phyloP scores from a whole-genome alignment of 2,113 vertebrate genomes.

The Pachyramphus minor region DNA sequence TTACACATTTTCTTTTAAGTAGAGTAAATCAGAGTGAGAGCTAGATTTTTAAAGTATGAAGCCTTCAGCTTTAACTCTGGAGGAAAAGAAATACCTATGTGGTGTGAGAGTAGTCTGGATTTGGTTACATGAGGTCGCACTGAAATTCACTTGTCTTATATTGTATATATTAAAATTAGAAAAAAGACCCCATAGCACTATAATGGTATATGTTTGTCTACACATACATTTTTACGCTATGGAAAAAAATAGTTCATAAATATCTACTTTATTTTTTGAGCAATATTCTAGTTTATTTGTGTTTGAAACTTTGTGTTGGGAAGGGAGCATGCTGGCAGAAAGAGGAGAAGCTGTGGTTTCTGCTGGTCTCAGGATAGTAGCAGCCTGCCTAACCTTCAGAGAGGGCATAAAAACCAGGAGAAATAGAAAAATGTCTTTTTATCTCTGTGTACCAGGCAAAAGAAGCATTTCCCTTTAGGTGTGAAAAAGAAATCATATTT shows the following conservation, averaged over 20 bases:
- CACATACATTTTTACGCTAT: not conserved
- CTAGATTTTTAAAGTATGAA: not conserved
- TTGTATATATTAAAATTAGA: not conserved
- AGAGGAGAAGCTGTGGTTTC: not conserved
- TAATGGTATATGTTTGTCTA: not conserved
- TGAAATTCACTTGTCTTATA: not conserved
- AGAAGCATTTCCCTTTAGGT: not conserved
- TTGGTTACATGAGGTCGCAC: not conserved
- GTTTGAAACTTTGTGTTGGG: not conserved
- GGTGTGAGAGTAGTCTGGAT: not conserved
- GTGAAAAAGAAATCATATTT: not conserved
- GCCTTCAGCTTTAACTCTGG: not conserved
- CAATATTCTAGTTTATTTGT: not conserved
- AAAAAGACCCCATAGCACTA: rapidly evolving
- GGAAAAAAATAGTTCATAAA: not conserved
- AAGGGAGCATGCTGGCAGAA: not conserved
- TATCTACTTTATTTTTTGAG: not conserved
- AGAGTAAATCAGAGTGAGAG: not conserved
- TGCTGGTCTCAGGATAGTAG: not conserved
- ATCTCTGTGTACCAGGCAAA: not conserved
- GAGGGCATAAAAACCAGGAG: not conserved
- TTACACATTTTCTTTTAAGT: not conserved
- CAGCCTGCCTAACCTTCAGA: not conserved
- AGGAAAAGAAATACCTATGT: not conserved
- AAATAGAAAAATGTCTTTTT: not conserved